These are phyloP conservation scores for Todiramphus saurophagus DNA, from an alignment of 2,113 vertebrate species.

Conservation along the genomic window DNA sequence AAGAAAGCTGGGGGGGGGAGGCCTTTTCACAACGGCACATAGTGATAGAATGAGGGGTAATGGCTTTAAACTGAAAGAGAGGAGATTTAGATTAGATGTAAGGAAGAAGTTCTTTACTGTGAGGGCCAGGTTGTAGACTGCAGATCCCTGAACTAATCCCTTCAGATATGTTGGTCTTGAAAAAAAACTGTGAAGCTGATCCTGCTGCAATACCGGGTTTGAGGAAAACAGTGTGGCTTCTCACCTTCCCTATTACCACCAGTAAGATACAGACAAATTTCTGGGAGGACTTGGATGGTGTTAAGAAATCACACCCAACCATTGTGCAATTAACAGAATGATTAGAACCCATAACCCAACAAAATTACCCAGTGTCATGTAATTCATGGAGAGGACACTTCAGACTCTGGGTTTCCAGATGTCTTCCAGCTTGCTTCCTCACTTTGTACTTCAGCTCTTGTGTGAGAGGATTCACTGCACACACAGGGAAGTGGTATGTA, in stretches of 20 bases:
- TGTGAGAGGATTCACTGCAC: neutral
- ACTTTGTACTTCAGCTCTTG: neutral
- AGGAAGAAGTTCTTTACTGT: too few species aligned
- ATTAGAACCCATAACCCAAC: neutral
- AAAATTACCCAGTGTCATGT: neutral
- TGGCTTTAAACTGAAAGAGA: too few species aligned
- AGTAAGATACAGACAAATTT: neutral
- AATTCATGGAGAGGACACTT: neutral
- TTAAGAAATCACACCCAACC: neutral
- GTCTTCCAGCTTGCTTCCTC: neutral
- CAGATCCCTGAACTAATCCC: neutral
- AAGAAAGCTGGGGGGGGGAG: too few species aligned
- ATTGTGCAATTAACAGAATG: neutral
- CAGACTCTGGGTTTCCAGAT: neutral
- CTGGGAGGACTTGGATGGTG: neutral
- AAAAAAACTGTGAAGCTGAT: neutral
- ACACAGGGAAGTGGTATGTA: too few species aligned
- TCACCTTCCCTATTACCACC: neutral
- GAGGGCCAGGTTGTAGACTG: neutral
- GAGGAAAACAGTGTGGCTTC: neutral
- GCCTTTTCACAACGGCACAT: too few species aligned
- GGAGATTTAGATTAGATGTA: too few species aligned
- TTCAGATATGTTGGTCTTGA: neutral
- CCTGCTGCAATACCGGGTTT: neutral
- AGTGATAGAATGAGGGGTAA: too few species aligned